Evolutionary conservation across 2,113 vertebrate species (phyloP), one percentile per base, ranked within the genome.

Genomic region (Gracilinanus agilis): DNA sequence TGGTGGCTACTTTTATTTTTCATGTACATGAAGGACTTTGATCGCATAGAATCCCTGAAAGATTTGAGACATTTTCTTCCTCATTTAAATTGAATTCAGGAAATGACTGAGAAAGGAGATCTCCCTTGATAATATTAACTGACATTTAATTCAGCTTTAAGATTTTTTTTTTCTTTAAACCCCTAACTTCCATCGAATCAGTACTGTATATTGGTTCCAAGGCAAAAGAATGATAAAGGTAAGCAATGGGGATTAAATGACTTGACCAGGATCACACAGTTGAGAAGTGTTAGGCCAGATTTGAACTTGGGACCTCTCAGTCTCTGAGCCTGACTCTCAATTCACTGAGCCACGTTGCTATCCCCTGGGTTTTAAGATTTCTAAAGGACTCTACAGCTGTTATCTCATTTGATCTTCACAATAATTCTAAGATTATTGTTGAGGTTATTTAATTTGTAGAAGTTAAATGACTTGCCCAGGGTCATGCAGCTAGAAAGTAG

Each of bases 51-150:
- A 21, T 8, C 44, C 61, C 19, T 89, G 24, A 40, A 91, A 91
- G 25, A 44, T 44, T 7, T 25, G 3, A 88, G 13, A 19, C 40
- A 21, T 24, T 92, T 92, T 83, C 90, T 10, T 92, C 56, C 54
- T 27, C 53, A 10, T 67, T 34, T 49, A 55, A 95, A 89, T 44
- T 92, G 58, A 92, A 94, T 23, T 83, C 53, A 93, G 67, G 9
- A 75, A 49, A 92, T 55, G 44, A n/a, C 10, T 24, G 12, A 29
- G 90, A 92, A 55, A 92, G 12, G 53, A 19, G 44, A 53, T 89
- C 49, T 27, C 24, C 49, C 19, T 53, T 34, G 12, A 75, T 75
- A n/a, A 7, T 75, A 75, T 19, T n/a, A 75, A 75, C 12, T 67
- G 29, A 34, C 29, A n/a, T 75, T 75, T n/a, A 75, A 75, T n/a